Conservation (phyloP, 2,113 vertebrate species). For the Dendropsophus ebraccatus region DNA sequence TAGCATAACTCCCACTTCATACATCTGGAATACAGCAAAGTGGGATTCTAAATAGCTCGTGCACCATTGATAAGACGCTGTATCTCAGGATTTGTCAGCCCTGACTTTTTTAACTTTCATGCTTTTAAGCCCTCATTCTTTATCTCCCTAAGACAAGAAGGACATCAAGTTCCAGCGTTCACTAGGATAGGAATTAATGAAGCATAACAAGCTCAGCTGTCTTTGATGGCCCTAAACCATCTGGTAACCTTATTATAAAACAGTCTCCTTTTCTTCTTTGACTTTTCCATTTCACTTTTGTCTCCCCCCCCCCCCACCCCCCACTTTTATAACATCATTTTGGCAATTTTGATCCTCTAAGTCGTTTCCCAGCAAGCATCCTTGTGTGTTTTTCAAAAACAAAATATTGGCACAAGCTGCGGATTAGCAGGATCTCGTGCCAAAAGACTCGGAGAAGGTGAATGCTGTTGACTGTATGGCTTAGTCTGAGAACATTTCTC, state of each 20-base stretch:
- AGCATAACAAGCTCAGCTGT: slow-evolving; percentile 59
- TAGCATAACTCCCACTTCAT: background rate
- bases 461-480: slow-evolving; percentile 49
- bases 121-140: slow-evolving; percentile 55
- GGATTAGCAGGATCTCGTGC: slow-evolving; percentile 27
- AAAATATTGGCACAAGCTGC: slow-evolving; percentile 40
- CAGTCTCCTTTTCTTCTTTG: slow-evolving; percentile 51
- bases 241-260: slow-evolving; percentile 57
- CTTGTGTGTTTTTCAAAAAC: slow-evolving; percentile 50
- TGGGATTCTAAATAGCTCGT: background rate
- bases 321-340: slow-evolving; percentile 1
- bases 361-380: slow-evolving; percentile 41
- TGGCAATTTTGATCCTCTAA: slow-evolving; percentile 6
- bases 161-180: slow-evolving; percentile 54
- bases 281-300: slow-evolving; percentile 26
- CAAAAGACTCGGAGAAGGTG: slow-evolving; percentile 42
- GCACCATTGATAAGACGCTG: slow-evolving; percentile 14
- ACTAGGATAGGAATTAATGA: slow-evolving; percentile 57
- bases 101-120: slow-evolving; percentile 52
- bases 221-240: slow-evolving; percentile 59
- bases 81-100: slow-evolving; percentile 27
- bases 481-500: slow-evolving; percentile 51
- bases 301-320: too few species aligned
- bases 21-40: slow-evolving; percentile 36
- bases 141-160: slow-evolving; percentile 53